Conservation (phyloP, 1,140 invertebrate genomes). For the Triops longicaudatus region DNA sequence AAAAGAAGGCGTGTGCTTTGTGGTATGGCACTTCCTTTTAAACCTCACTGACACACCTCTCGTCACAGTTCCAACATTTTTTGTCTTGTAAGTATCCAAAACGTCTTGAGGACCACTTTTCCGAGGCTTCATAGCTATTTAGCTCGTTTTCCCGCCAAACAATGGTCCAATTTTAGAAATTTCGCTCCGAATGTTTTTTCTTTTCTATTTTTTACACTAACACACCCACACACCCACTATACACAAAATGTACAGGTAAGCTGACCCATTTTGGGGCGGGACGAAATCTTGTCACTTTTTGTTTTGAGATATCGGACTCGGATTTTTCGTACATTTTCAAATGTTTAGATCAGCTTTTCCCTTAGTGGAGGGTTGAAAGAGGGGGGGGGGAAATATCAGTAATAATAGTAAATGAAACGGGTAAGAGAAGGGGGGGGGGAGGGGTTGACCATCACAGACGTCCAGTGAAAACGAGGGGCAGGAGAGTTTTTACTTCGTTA, state of each 20-base stretch:
- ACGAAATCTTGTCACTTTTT: no score
- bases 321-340: no score
- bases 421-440: background rate
- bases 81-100: no score
- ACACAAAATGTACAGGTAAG: background rate
- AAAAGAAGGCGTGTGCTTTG: background rate
- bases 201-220: background rate
- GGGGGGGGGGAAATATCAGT: background rate
- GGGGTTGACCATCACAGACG: conserved; percentile 1
- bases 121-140: no score
- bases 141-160: no score
- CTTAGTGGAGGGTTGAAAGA: background rate
- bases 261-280: background rate
- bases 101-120: no score
- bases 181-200: background rate
- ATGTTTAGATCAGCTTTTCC: background rate
- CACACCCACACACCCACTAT: background rate
- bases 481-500: background rate
- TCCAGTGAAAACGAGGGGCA: background rate
- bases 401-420: no score
- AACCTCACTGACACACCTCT: background rate
- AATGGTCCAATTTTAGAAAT: no score
- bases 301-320: no score
- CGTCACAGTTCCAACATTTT: no score
- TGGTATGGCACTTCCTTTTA: background rate